Evolutionary conservation across 2,888 invertebrate species (phyloP).

Genomic region (Hirtodrosophila cameraria): DNA sequence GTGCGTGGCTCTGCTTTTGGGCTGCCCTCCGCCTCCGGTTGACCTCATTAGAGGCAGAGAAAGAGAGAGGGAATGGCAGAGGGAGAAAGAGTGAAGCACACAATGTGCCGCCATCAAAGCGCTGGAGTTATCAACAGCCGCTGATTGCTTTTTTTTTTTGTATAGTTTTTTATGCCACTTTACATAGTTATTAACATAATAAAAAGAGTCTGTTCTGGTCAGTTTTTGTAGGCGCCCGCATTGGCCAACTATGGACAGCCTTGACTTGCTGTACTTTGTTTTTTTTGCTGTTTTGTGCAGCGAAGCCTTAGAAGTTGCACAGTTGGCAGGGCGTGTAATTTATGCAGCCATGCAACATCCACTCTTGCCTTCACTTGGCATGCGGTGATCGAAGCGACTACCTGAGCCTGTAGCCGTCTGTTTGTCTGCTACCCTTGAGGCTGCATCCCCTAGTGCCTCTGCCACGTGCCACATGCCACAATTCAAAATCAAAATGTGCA

Average conservation of each 20-base stretch:
- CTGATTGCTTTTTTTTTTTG: conserved; percentile 55
- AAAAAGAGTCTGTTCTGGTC: conserved; percentile 58
- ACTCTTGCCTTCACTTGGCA: conserved; percentile 14
- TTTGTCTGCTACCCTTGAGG: conserved; percentile 13
- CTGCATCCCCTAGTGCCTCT: conserved; percentile 55
- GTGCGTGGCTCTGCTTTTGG: conserved; percentile 48
- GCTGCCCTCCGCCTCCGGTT: conserved; percentile 36
- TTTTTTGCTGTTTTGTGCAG: no score
- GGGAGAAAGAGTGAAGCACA: conserved; percentile 17
- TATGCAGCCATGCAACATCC: conserved; percentile 60
- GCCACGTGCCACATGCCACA: conserved; percentile 72
- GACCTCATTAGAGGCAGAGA: conserved; percentile 64
- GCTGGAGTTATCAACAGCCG: conserved; percentile 38
- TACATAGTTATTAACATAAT: conserved; percentile 50
- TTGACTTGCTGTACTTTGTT: conserved; percentile 50
- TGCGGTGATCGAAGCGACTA: conserved; percentile 28
- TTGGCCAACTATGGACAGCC: conserved; percentile 26
- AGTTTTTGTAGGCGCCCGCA: conserved; percentile 62
- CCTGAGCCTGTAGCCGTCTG: conserved; percentile 33
- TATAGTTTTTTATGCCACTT: conserved; percentile 41
- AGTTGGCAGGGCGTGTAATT: conserved; percentile 65
- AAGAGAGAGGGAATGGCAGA: background rate
- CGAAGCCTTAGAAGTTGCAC: conserved; percentile 33
- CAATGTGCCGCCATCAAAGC: conserved; percentile 54
- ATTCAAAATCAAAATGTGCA: conserved; percentile 73